A percentile compares a stretch with the other conserved stretches of the same genome.
phyloP scores from a whole-genome alignment of 2,888 invertebrate genomes.

The Nemoura dubitans region DNA sequence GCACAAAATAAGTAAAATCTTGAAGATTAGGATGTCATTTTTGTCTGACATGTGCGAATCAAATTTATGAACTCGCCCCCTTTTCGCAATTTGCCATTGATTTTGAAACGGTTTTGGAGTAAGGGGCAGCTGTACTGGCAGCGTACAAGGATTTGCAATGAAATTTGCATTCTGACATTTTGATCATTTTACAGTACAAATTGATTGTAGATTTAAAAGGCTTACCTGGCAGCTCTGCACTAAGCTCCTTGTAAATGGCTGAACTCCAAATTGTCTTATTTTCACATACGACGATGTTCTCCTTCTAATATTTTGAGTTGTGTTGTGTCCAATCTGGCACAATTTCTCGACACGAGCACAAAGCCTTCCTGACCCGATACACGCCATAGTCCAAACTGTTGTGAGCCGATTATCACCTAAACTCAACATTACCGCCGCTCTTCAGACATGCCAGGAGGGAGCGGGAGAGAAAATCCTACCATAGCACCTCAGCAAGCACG shows the following conservation, averaged over 20 bases:
- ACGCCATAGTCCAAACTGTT: slow-evolving; percentile 84
- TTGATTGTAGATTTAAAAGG: not conserved
- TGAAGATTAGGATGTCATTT: not conserved
- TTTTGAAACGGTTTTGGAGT: not conserved
- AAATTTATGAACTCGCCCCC: slow-evolving; percentile 24
- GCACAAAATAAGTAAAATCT: not conserved
- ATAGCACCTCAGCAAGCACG: slow-evolving; percentile 1
- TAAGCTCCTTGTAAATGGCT: slow-evolving; percentile 61
- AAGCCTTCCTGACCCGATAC: slow-evolving; percentile 83
- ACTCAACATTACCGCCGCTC: slow-evolving; percentile 46
- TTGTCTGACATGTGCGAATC: slow-evolving; percentile 21
- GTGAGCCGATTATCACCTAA: slow-evolving; percentile 64
- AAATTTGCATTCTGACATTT: not conserved
- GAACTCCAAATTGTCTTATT: slow-evolving; percentile 72
- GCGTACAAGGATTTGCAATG: not conserved
- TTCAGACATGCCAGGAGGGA: slow-evolving; percentile 39
- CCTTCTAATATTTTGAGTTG: slow-evolving; percentile 65
- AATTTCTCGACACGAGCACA: slow-evolving; percentile 84
- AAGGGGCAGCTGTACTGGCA: not conserved
- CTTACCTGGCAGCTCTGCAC: slow-evolving; percentile 62
- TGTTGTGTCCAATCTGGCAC: slow-evolving; percentile 80
- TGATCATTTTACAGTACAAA: not conserved
- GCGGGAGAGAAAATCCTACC: slow-evolving; percentile 34
- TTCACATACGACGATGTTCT: slow-evolving; percentile 73
- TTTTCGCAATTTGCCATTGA: slow-evolving; percentile 1